Conservation (phyloP, 1,140 invertebrate species). For the Eulimnadia texana region DNA sequence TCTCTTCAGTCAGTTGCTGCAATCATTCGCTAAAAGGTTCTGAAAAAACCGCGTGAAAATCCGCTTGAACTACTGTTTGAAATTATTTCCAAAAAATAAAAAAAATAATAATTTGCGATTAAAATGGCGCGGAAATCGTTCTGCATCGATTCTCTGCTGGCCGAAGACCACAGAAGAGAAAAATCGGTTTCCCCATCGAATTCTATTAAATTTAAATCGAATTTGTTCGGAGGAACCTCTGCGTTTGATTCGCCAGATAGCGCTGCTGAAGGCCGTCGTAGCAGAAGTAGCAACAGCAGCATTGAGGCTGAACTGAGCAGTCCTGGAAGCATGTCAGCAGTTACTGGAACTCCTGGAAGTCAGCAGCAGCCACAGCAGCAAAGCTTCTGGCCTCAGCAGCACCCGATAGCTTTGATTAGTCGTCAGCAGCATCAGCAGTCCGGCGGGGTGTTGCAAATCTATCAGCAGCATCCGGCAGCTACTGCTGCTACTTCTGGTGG, state of each 20-base stretch:
- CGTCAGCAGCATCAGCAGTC: not conserved
- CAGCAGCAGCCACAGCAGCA: not conserved
- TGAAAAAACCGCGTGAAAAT: no score
- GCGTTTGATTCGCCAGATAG: not conserved
- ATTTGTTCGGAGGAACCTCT: not conserved
- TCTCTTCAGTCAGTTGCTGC: no score
- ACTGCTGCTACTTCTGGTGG: not conserved
- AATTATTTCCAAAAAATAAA: no score
- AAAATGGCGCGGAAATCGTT: not conserved
- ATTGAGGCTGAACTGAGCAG: not conserved
- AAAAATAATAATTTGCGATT: no score
- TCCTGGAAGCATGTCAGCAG: not conserved
- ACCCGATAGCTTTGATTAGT: not conserved
- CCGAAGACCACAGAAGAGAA: not conserved
- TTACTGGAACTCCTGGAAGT: not conserved
- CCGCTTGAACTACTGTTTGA: no score
- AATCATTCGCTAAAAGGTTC: no score
- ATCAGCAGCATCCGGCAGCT: not conserved
- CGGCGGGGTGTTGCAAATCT: not conserved
- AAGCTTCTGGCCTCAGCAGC: not conserved
- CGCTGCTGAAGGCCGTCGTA: not conserved
- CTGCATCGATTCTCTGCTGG: constrained; percentile 6
- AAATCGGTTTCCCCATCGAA: not conserved
- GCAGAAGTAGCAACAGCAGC: constrained; percentile 1
- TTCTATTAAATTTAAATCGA: not conserved